Evolutionary conservation across 1,140 invertebrate species (phyloP).

Genomic region (Aricia agestis): DNA sequence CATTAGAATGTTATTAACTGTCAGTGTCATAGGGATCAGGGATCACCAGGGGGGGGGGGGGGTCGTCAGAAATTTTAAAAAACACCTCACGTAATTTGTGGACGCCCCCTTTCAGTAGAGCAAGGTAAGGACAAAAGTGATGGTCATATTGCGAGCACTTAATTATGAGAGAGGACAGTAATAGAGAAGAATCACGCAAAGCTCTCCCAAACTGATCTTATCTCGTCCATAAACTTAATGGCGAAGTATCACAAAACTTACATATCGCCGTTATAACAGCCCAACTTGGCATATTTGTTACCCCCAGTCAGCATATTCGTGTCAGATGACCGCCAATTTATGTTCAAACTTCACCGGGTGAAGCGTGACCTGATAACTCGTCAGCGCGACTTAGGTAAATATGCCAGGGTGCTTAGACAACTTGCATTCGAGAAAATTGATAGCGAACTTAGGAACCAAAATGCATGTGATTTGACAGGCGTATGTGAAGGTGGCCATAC

Average conservation of each 20-base stretch:
- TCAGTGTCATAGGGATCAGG: no score
- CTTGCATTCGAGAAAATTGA: no score
- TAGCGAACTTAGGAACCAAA: no score
- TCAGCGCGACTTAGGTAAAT: constrained; percentile 70
- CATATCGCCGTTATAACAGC: constrained; percentile 74
- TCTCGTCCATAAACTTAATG: constrained; percentile 74
- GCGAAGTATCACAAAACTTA: constrained; percentile 74
- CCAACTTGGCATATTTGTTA: constrained; percentile 76
- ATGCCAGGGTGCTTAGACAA: constrained; percentile 49
- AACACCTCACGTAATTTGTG: no score
- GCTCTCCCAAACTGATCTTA: constrained; percentile 74
- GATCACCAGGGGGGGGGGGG: no score
- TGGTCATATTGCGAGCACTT: neutral
- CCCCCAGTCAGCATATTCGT: constrained; percentile 74
- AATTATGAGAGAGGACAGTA: constrained; percentile 37
- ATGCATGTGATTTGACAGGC: no score
- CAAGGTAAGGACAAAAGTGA: no score
- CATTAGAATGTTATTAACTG: no score
- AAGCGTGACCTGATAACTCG: constrained; percentile 72
- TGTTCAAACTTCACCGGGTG: constrained; percentile 68
- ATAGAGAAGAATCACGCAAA: constrained; percentile 64
- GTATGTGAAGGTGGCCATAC: no score
- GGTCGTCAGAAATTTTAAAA: no score
- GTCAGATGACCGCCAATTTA: constrained; percentile 75
- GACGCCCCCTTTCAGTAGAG: no score